These are phyloP conservation scores for Rhabditoides inermis DNA, from an alignment of 2,888 invertebrate genomes.

Conservation along the genomic window DNA sequence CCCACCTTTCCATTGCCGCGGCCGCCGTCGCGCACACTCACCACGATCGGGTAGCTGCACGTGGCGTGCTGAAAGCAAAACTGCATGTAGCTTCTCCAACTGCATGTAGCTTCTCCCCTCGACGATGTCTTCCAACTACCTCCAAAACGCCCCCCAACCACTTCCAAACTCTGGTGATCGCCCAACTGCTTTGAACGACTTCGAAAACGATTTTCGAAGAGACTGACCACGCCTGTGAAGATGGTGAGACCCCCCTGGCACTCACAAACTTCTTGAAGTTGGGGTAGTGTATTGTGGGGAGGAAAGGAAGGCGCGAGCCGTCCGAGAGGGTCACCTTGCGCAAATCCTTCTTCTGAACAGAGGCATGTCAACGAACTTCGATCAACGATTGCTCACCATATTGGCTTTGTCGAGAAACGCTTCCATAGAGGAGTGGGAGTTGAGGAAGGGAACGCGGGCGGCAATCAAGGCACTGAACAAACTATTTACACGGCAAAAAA, in stretches of 20 bases:
- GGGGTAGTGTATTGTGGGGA: conserved; percentile 35
- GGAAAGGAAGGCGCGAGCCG: conserved; percentile 28
- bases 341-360: conserved; percentile 25
- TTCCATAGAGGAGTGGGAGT: conserved; percentile 19
- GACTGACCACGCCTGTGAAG: too few relatives aligned
- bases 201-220: too few relatives aligned
- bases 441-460: conserved; percentile 26
- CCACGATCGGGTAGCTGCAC: conserved; percentile 23
- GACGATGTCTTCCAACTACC: too few relatives aligned
- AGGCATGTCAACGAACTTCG: neutral
- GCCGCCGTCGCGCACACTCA: conserved; percentile 28
- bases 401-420: conserved; percentile 31
- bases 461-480: conserved; percentile 27
- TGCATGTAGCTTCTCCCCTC: too few relatives aligned
- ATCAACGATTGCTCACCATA: conserved; percentile 7
- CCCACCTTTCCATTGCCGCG: conserved; percentile 31
- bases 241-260: too few relatives aligned
- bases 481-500: too few relatives aligned
- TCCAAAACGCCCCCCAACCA: too few relatives aligned
- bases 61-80: conserved; percentile 29
- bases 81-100: too few relatives aligned
- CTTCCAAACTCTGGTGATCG: too few relatives aligned
- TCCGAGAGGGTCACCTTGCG: conserved; percentile 23
- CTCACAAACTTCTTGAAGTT: conserved; percentile 36
- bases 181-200: too few relatives aligned